Base-by-base conservation (phyloP, 1,140 invertebrate genomes). In the Rhagoletis zephyria region DNA sequence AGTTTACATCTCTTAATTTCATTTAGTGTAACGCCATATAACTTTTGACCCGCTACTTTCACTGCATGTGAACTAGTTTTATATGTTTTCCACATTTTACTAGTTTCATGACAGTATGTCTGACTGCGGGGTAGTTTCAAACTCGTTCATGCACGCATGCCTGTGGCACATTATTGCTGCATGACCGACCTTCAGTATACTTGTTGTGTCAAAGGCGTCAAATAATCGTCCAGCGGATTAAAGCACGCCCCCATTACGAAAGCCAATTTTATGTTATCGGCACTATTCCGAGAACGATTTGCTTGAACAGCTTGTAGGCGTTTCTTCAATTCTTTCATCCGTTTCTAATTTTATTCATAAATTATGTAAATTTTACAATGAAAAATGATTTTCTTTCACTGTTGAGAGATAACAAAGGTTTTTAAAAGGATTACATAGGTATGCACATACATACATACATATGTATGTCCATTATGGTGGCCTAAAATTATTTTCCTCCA, bases 281-380 rank as follows among this genome's bases (percentile, higher is more conserved):
- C 74, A 81, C 30, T 3, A 74, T 56, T 19, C 7, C 7, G 10
- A 59, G n/a, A 16, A 59, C 14, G 42, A 56, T 81, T 81, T 30
- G 10, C 19, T 56, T 81, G 74, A 48, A 81, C 48, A 81, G 74
- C 48, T 81, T 81, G 74, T 59, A 56, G 74, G 74, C 48, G 74
- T 81, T 48, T 1, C 70, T 74, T 51, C 45, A 81, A 81, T 16
- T 19, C 48, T 56, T 74, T 81, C 74, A 16, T 19, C 19, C 48
- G 6, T 51, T 51, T 81, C 19, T 81, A 81, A 81, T 56, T 56
- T 56, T 56, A 81, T 59, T 30, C 74, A 81, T 56, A 81, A 81
- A 59, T 81, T 81, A 81, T 81, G 74, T 81, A 81, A 81, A 81
- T 81, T 81, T 56, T 56, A 56, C 5, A 56, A 56, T 56, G 10